Evolutionary conservation across 1,140 invertebrate species (phyloP), one percentile per base, ranked within the genome.

Genomic region (Drosophila serrata): DNA sequence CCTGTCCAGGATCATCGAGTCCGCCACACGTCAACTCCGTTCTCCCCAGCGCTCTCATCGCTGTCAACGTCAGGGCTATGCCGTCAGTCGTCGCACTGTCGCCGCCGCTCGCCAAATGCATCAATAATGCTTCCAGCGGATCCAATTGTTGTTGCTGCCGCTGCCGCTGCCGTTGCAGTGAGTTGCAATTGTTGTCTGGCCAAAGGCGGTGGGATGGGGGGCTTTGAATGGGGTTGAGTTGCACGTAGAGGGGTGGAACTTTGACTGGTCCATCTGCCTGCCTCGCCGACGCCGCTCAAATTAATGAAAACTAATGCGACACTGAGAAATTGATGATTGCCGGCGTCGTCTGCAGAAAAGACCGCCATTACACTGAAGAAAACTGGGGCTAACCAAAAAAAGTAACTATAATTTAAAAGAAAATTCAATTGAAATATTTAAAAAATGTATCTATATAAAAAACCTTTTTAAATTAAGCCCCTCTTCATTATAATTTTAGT

Each of bases 271-370:
- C 84, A 87, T 84, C 80, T 84, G 81, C 79, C 81, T 75, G 76
- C 64, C 68, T 61, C 58, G 75, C 48, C 57, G 82, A 53, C 56
- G 82, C 64, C 77, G 84, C 68, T 88, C 85, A 90, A 88, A 88
- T 88, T 90, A 88, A 88, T 88, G 85, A 88, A 88, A 88, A 88
- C 85, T 88, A 88, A 88, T 88, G 85, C 85, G 85, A 88, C 85
- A 88, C 85, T 90, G 85, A 90, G 85, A 88, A 88, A 88, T 88
- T 88, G 84, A 88, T 88, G 84, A 88, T 88, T 86, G 78, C 78
- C 85, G 70, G 65, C 70, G 82, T 53, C 75, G 82, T 74, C 82
- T 76, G 56, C 69, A 80, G 57, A 61, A 64, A 49, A 33, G 56
- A 55, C 49, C 57, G 60, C 29, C 65, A 69, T 24, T 69, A 55